Evolutionary conservation across 2,888 invertebrate genomes (phyloP).

Genomic region (Dasysyrphus tricinctus): DNA sequence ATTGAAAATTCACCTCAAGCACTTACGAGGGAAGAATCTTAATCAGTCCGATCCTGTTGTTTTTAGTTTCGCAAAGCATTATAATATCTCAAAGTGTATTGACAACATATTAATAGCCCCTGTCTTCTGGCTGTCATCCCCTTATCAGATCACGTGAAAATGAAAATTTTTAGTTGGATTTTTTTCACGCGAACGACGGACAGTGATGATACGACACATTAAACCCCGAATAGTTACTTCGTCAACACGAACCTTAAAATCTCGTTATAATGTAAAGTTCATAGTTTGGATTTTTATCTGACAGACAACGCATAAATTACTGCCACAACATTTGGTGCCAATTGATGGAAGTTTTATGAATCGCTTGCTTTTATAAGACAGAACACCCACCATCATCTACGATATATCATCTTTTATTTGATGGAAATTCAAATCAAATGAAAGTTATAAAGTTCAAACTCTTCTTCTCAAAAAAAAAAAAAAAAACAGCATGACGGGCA

Average conservation of each 20-base stretch:
- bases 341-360: slow-evolving; percentile 58
- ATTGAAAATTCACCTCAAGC: no score
- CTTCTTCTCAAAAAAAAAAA: background rate
- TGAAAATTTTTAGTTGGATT: background rate
- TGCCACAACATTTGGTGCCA: slow-evolving; percentile 28
- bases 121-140: background rate
- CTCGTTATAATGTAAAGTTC: slow-evolving; percentile 30
- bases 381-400: background rate
- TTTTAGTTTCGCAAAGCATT: background rate
- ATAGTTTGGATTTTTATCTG: slow-evolving; percentile 39
- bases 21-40: no score
- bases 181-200: background rate
- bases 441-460: slow-evolving; percentile 47
- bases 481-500: slow-evolving; percentile 11
- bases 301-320: slow-evolving; percentile 39
- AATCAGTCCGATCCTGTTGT: background rate
- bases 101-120: background rate
- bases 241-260: slow-evolving; percentile 10
- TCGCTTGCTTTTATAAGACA: slow-evolving; percentile 4
- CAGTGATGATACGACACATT: slow-evolving; percentile 12
- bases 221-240: background rate
- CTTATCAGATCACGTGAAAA: slow-evolving; percentile 38
- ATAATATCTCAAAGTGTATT: background rate
- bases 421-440: slow-evolving; percentile 44
- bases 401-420: slow-evolving; percentile 35